Conservation (phyloP, 35 echinoderm and acorn worm species). For the Apostichopus japonicus region DNA sequence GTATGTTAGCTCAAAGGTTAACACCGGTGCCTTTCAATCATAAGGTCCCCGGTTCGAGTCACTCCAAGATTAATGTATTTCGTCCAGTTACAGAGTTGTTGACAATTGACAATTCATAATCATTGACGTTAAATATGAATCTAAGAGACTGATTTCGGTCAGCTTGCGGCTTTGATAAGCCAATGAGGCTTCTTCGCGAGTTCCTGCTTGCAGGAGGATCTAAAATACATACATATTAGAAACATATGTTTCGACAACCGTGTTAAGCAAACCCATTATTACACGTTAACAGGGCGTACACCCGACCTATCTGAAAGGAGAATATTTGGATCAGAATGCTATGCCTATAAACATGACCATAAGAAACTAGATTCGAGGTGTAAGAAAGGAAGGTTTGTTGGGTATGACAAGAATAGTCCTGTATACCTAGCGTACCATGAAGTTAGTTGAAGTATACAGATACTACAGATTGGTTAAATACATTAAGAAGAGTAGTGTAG, state of each 20-base stretch:
- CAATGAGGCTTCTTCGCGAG: too few relatives aligned
- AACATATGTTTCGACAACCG: conserved; percentile 50
- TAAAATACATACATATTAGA: neutral
- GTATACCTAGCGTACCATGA: too few relatives aligned
- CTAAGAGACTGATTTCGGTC: too few relatives aligned
- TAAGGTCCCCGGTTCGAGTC: too few relatives aligned
- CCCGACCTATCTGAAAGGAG: conserved; percentile 44
- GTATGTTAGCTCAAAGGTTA: too few relatives aligned
- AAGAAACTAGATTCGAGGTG: conserved; percentile 57
- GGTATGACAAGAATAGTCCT: conserved; percentile 59
- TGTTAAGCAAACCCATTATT: conserved; percentile 40
- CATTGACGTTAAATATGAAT: too few relatives aligned
- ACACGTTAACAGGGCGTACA: conserved; percentile 25
- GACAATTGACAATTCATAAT: too few relatives aligned
- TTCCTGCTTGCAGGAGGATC: neutral
- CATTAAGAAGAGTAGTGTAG: conserved; percentile 21
- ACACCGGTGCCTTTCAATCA: too few relatives aligned
- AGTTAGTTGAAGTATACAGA: neutral
- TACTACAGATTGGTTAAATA: conserved; percentile 30
- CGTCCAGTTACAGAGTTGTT: too few relatives aligned
- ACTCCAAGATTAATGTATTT: too few relatives aligned
- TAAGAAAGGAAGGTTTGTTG: conserved; percentile 61
- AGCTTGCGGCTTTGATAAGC: too few relatives aligned
- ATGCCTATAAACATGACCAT: conserved; percentile 37
- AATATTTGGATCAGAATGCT: conserved; percentile 55